Conservation (phyloP, 1,140 invertebrate genomes). For the Heliconius nattereri region DNA sequence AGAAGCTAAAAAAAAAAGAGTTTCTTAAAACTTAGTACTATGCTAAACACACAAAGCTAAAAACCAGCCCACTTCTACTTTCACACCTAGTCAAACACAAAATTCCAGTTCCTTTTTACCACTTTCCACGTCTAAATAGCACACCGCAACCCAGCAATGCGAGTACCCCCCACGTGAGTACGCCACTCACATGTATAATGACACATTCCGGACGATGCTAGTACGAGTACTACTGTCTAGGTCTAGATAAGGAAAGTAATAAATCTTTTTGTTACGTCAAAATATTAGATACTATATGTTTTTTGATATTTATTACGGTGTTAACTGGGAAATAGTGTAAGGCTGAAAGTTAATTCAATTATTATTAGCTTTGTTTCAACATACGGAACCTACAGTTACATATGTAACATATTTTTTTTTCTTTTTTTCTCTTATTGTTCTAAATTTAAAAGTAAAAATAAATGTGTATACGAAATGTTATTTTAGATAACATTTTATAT, state of each 20-base stretch:
- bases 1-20: too few species aligned
- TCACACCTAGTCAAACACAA: neutral
- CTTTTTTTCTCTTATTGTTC: too few species aligned
- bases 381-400: too few species aligned
- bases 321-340: too few species aligned
- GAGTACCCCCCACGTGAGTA: neutral
- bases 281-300: neutral
- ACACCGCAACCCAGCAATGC: neutral
- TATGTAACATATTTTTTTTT: too few species aligned
- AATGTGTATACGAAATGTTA: too few species aligned
- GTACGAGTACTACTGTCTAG: neutral
- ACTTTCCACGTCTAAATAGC: neutral
- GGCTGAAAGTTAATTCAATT: too few species aligned
- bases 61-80: too few species aligned
- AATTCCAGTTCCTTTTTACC: neutral
- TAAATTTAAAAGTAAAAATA: too few species aligned
- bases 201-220: neutral
- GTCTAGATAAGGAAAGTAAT: neutral
- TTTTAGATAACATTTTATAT: neutral
- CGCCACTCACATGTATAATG: neutral
- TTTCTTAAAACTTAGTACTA: too few species aligned
- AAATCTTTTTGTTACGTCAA: neutral
- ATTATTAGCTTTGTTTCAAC: too few species aligned
- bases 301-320: neutral
- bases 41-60: too few species aligned